Conservation (phyloP, 1,140 invertebrate genomes). For the Heliconius hermathena region DNA sequence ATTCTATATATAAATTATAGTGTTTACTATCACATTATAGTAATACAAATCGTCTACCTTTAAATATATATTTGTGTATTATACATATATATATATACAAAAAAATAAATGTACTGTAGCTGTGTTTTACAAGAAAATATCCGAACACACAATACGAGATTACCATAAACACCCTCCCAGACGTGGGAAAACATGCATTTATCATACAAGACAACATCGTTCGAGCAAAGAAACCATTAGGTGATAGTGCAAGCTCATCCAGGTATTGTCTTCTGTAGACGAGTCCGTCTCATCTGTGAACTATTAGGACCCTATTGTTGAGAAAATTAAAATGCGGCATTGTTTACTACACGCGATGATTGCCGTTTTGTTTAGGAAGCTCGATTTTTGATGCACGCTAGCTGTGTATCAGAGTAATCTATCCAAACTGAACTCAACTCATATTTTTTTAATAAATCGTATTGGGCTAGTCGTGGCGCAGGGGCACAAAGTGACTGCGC, state of each 20-base stretch:
- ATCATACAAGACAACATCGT: conserved; percentile 67
- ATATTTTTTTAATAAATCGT: no score
- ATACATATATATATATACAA: neutral
- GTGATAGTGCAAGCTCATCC: conserved; percentile 77
- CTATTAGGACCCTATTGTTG: conserved; percentile 73
- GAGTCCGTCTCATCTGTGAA: conserved; percentile 70
- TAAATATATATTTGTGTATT: neutral
- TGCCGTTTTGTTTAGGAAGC: conserved; percentile 30
- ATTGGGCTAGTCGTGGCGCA: no score
- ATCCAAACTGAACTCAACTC: no score
- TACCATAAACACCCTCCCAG: conserved; percentile 43
- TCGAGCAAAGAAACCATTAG: conserved; percentile 75
- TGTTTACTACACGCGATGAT: conserved; percentile 58
- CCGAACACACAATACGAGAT: conserved; percentile 37
- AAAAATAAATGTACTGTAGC: conserved; percentile 4
- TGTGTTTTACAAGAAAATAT: conserved; percentile 35
- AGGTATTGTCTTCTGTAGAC: conserved; percentile 74
- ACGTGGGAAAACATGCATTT: conserved; percentile 64
- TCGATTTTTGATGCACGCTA: conserved; percentile 4
- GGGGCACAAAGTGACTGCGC: no score
- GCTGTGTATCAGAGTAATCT: no score
- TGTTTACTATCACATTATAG: neutral
- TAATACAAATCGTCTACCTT: neutral
- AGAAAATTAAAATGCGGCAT: conserved; percentile 77
- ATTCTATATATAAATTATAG: no score